phyloP scores from a whole-genome alignment of 2,888 invertebrate genomes.

The Cephonodes hylas region DNA sequence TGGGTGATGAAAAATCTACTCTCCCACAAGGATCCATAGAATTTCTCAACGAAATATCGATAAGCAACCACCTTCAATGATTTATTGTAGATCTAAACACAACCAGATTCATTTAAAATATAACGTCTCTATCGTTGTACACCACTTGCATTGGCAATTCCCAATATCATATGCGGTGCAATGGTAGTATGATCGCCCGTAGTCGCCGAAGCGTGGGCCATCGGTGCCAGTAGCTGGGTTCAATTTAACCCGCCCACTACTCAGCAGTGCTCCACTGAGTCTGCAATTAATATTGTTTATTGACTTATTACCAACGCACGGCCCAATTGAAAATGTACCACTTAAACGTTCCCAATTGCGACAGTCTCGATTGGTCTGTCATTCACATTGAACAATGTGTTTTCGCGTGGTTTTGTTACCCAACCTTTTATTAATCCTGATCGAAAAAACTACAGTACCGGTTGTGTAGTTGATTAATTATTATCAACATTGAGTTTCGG shows the following conservation, averaged over 20 bases:
- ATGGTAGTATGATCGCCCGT: background rate
- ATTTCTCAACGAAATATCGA: background rate
- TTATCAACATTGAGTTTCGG: no score
- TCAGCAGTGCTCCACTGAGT: background rate
- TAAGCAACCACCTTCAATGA: background rate
- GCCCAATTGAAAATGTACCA: background rate
- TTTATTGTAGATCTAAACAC: background rate
- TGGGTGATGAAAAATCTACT: no score
- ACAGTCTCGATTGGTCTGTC: background rate
- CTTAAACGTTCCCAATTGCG: background rate
- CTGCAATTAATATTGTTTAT: conserved; percentile 4
- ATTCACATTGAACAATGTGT: background rate
- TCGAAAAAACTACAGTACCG: no score
- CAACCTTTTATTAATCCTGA: background rate
- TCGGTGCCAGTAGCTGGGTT: background rate
- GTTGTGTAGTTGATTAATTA: no score
- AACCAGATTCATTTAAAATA: background rate
- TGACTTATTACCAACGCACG: background rate
- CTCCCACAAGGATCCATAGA: no score
- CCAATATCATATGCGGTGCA: background rate
- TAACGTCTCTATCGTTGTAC: background rate
- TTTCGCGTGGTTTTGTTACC: background rate
- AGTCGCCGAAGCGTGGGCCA: background rate
- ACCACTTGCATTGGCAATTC: conserved; percentile 9
- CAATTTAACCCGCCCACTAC: background rate